Evolutionary conservation across 2,113 vertebrate species (phyloP), one percentile per base, ranked within the genome.

Genomic region (Tachysurus fulvidraco): DNA sequence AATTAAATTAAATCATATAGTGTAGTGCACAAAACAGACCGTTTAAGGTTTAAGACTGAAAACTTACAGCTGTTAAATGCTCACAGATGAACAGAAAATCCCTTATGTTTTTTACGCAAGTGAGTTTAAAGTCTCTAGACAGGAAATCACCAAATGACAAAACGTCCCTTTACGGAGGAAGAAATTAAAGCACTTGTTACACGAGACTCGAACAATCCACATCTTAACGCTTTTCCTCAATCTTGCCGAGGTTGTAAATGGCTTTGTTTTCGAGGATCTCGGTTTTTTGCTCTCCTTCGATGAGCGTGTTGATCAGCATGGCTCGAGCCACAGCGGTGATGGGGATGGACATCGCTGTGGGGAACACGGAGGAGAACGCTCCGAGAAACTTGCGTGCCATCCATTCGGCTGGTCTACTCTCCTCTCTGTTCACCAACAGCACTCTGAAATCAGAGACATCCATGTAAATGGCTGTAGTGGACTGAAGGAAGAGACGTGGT

Each of bases 201-300:
- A 81, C 30, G 14, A 8, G 17, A 76, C 3, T 12, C 21, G 17
- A 78, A 67, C 23, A 13, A 36, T n/a, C 13, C 23, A 57, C 52
- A n/a, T 30, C 5, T 81, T 55, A 83, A 87, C 60, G 92, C 86
- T 93, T 92, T 67, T 46, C 89, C 6, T 85, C 46, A 0, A 78
- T 86, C 83, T 94, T 95, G 23, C 93, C 94, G 88, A 96, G 91
- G 5, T 65, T 11, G 3, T 91, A 79, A 44, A 97, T 95, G 86
- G 87, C 92, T 85, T 95, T 94, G 90, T 96, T 96, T 57, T 96
- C 96, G 82, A 97, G 93, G 87, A 97, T 91, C 7, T 88, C 95
- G 3, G 71, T 90, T 83, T 93, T 93, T 83, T 90, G 87, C 54
- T 93, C 87, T 0, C 92, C 90, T 0, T 93, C 92, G 0, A 93